Conservation (phyloP, 2,113 vertebrate genomes). For the Pterocles gutturalis region DNA sequence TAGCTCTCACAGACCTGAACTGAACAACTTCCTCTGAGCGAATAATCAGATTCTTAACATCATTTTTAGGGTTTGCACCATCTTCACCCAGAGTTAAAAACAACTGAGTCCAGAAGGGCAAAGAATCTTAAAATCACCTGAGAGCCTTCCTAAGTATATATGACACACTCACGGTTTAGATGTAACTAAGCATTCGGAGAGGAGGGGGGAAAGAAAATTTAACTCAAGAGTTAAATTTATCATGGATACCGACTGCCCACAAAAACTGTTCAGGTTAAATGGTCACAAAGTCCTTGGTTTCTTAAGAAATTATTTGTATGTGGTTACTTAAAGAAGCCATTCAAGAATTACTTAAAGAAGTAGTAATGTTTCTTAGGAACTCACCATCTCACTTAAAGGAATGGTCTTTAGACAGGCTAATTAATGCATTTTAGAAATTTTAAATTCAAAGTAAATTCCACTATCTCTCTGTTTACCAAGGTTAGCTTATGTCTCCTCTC, state of each 20-base stretch:
- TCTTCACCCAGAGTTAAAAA: not conserved
- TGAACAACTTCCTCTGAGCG: not conserved
- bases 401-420: conserved; percentile 50
- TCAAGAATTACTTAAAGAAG: conserved; percentile 35
- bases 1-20: not conserved
- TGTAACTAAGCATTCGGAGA: not conserved
- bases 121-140: not conserved
- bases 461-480: conserved; percentile 52
- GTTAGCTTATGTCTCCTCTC: conserved; percentile 37
- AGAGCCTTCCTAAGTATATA: not conserved
- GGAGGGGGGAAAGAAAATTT: not conserved
- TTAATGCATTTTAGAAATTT: conserved; percentile 11
- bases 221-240: not conserved
- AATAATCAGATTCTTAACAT: not conserved
- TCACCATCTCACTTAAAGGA: conserved; percentile 52
- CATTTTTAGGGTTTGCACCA: not conserved
- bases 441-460: conserved; percentile 54
- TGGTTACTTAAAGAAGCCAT: conserved; percentile 60
- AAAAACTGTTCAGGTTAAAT: not conserved
- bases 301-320: not conserved
- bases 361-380: conserved; percentile 34
- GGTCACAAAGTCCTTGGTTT: not conserved
- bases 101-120: not conserved
- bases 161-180: not conserved
- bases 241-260: not conserved